Conservation (phyloP, 1,140 invertebrate genomes). For the Tribolium madens region DNA sequence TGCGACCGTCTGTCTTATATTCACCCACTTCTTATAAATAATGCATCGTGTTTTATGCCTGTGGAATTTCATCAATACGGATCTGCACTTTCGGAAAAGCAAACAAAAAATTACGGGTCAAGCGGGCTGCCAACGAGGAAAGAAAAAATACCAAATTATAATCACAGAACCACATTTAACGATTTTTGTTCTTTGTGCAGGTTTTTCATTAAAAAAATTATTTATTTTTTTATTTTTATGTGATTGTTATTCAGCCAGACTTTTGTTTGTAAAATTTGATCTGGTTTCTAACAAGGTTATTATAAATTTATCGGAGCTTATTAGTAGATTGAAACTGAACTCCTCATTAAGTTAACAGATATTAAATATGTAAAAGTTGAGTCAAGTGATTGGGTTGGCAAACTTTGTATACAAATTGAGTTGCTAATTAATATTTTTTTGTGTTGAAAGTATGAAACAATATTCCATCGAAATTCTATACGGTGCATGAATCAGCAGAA, state of each 20-base stretch:
- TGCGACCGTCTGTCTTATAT: slow-evolving; percentile 34
- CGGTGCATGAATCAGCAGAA: slow-evolving; percentile 31
- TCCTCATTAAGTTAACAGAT: not conserved
- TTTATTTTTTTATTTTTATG: no score
- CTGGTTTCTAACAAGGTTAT: not conserved
- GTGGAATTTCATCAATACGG: slow-evolving; percentile 14
- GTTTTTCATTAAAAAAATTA: no score
- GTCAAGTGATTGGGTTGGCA: not conserved
- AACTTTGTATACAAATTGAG: not conserved
- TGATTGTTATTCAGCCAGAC: no score
- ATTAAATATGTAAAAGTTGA: not conserved
- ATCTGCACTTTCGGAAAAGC: not conserved
- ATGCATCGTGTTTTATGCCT: slow-evolving; percentile 26
- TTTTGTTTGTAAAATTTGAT: not conserved
- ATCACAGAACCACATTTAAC: no score
- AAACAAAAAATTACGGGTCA: slow-evolving; percentile 5
- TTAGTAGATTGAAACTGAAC: not conserved
- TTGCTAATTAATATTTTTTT: slow-evolving; percentile 7
- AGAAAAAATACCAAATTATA: no score
- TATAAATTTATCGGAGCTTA: not conserved
- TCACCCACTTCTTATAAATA: slow-evolving; percentile 34
- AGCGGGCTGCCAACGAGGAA: no score
- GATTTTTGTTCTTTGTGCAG: no score
- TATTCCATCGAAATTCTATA: slow-evolving; percentile 2
- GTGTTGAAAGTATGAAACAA: not conserved